These are phyloP conservation scores for Fratercula arctica DNA, from an alignment of 2,797 vertebrate genomes.

Conservation along the genomic window DNA sequence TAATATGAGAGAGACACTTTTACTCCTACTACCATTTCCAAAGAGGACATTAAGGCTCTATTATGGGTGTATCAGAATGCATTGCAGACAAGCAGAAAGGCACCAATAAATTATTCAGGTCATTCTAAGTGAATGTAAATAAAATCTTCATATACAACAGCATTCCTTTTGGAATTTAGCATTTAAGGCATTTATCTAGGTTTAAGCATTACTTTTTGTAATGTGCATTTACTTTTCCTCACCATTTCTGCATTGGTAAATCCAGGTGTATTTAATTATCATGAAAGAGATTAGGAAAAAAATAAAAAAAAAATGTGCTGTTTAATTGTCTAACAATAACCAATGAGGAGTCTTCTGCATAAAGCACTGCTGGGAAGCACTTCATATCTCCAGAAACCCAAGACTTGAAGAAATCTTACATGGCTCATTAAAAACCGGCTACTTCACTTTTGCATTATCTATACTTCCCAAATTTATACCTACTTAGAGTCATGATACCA, in stretches of 20 bases:
- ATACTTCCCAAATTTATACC: neutral
- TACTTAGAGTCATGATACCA: neutral
- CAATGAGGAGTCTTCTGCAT: neutral
- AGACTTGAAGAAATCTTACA: neutral
- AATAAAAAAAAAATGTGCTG: rapidly evolving
- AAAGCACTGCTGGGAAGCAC: neutral
- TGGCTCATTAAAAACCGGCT: neutral
- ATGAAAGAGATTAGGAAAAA: neutral
- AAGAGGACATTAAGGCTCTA: slow-evolving; percentile 22
- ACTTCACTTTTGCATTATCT: neutral
- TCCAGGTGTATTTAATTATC: neutral
- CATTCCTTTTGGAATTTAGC: neutral
- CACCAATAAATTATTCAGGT: slow-evolving; percentile 30
- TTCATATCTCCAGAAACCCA: neutral
- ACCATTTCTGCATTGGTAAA: neutral
- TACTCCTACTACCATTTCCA: slow-evolving; percentile 1
- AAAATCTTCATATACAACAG: slow-evolving; percentile 1
- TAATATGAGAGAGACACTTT: slow-evolving; percentile 20
- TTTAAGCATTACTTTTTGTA: neutral
- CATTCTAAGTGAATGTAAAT: slow-evolving; percentile 5
- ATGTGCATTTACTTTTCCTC: neutral
- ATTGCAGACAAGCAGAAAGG: slow-evolving; percentile 10
- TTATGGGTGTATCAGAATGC: neutral
- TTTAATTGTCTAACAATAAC: neutral
- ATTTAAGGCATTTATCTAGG: neutral